A percentile compares a stretch with the other conserved stretches of the same genome.
Conservation (phyloP, 2,113 vertebrate species). For the Caracal caracal region DNA sequence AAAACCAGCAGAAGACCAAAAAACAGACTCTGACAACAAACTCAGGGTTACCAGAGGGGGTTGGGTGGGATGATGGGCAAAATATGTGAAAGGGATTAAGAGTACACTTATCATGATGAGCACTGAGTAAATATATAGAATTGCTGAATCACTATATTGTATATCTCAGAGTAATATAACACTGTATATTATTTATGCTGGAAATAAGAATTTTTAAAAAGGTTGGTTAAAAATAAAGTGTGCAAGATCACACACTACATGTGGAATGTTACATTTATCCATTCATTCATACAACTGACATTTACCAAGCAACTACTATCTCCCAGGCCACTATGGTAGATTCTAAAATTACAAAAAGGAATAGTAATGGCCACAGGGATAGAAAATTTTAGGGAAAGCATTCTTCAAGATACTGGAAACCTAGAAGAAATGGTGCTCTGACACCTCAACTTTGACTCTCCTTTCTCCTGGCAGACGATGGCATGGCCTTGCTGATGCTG, state of each 20-base stretch:
- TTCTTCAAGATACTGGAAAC: neutral
- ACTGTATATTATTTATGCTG: neutral
- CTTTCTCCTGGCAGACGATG: conserved; percentile 23
- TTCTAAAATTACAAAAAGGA: conserved; percentile 43
- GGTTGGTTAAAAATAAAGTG: neutral
- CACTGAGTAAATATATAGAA: neutral
- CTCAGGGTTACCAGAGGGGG: neutral
- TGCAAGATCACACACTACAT: conserved; percentile 22
- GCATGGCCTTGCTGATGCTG: neutral
- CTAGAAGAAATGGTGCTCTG: conserved; percentile 18
- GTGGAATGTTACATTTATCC: neutral
- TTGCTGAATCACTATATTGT: neutral
- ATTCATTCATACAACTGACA: neutral
- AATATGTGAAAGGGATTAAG: neutral
- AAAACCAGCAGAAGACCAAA: neutral
- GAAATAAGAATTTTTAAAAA: neutral
- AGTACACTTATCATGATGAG: neutral
- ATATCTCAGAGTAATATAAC: neutral
- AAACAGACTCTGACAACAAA: neutral
- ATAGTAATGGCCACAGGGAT: neutral
- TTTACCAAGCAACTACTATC: neutral
- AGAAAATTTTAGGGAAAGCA: neutral
- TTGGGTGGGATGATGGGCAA: neutral
- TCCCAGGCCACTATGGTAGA: neutral
- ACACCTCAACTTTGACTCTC: neutral